phyloP scores from a whole-genome alignment of 2,888 invertebrate species.

The Leptarthrus brevirostris region DNA sequence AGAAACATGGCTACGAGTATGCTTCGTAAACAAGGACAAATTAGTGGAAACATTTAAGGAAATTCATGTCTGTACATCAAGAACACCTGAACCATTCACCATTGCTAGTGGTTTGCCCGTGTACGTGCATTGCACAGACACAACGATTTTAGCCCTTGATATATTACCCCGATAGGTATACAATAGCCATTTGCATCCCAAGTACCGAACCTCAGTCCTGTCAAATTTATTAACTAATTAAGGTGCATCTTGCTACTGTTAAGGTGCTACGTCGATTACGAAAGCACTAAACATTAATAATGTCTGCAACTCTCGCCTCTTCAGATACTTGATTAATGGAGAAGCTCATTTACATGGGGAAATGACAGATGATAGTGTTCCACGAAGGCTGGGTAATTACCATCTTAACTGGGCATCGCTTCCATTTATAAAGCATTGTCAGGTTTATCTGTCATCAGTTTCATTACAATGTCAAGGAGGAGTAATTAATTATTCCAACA shows the following conservation, averaged over 20 bases:
- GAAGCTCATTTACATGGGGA: constrained; percentile 50
- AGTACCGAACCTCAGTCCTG: constrained; percentile 10
- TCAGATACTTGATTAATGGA: constrained; percentile 49
- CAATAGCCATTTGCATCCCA: constrained; percentile 14
- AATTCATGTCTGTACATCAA: neutral
- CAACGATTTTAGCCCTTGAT: constrained; percentile 8
- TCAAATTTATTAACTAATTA: constrained; percentile 46
- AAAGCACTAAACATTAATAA: constrained; percentile 39
- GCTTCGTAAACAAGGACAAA: constrained; percentile 11
- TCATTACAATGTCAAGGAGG: constrained; percentile 49
- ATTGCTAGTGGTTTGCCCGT: neutral
- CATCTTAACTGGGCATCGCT: constrained; percentile 50
- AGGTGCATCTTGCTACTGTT: constrained; percentile 37
- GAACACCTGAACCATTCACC: neutral
- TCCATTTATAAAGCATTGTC: constrained; percentile 51
- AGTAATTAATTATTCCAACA: constrained; percentile 49
- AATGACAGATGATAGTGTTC: constrained; percentile 51
- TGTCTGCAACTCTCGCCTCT: constrained; percentile 32
- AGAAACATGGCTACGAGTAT: neutral
- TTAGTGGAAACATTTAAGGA: constrained; percentile 8
- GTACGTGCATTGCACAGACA: neutral
- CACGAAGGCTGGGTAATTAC: constrained; percentile 48
- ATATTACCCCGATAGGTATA: constrained; percentile 5
- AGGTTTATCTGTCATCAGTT: constrained; percentile 49
- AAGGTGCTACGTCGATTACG: constrained; percentile 44